phyloP scores from a whole-genome alignment of 1,140 invertebrate genomes.

The Papilio aristodemus region DNA sequence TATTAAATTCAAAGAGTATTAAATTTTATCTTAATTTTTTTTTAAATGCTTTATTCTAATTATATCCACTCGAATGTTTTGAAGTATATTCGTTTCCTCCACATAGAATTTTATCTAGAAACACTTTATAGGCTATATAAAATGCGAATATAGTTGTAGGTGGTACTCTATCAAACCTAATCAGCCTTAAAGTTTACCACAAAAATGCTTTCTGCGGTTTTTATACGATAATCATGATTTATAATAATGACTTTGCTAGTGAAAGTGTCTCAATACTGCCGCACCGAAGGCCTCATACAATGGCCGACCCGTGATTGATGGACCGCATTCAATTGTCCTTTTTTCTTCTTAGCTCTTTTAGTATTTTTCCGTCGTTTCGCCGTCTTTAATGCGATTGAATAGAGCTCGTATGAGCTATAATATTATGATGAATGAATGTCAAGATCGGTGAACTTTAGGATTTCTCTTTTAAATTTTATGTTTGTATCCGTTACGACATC shows the following conservation, averaged over 20 bases:
- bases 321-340: constrained; percentile 47
- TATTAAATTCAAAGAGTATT: no score
- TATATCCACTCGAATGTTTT: no score
- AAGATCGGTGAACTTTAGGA: constrained; percentile 13
- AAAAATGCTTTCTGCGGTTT: constrained; percentile 46
- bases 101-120: no score
- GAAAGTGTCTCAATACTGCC: constrained; percentile 60
- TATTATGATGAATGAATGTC: constrained; percentile 22
- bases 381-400: constrained; percentile 19
- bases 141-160: no score
- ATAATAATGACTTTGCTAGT: constrained; percentile 53
- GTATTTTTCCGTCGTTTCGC: constrained; percentile 36
- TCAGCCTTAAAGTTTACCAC: constrained; percentile 45
- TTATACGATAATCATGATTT: constrained; percentile 58
- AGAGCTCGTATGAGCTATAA: constrained; percentile 6
- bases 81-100: no score
- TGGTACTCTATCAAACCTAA: background rate
- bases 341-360: constrained; percentile 53
- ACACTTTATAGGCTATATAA: no score
- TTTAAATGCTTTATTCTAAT: no score
- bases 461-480: background rate
- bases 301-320: constrained; percentile 59
- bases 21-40: no score
- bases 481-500: background rate
- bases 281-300: constrained; percentile 49